Evolutionary conservation across 2,113 vertebrate species (phyloP).

Genomic region (Pipra filicauda): DNA sequence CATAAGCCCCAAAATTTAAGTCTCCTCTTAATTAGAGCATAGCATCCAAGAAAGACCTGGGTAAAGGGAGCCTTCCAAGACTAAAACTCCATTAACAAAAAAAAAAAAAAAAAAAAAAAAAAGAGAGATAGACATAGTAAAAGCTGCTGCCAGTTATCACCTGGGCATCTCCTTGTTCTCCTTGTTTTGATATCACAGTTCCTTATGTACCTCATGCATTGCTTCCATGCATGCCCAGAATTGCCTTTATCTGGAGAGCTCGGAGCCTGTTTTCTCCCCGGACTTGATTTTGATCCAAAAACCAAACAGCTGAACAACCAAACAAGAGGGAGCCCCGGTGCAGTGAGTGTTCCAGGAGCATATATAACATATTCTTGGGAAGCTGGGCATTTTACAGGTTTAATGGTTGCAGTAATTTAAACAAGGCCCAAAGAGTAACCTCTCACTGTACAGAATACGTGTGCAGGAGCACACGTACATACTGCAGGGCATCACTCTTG

Average conservation of each 20-base stretch:
- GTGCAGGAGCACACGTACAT: rapidly evolving
- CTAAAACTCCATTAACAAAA: not conserved
- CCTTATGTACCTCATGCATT: not conserved
- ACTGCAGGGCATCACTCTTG: not conserved
- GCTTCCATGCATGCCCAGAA: not conserved
- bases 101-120: no score
- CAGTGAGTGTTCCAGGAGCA: not conserved
- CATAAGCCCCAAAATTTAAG: not conserved
- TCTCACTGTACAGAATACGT: rapidly evolving
- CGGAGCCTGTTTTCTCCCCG: not conserved
- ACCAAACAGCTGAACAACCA: not conserved
- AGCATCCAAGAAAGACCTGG: not conserved
- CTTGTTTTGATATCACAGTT: not conserved
- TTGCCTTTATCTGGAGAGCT: not conserved
- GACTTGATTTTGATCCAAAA: not conserved
- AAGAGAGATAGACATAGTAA: not conserved
- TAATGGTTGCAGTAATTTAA: not conserved
- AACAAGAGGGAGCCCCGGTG: not conserved
- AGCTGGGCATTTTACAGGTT: not conserved
- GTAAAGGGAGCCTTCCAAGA: not conserved
- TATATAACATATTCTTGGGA: not conserved
- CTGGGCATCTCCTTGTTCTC: not conserved
- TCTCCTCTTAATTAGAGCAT: not conserved
- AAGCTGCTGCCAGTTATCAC: not conserved
- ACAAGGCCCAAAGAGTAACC: not conserved